Conservation (phyloP, 2,113 vertebrate species). For the Grus americana region DNA sequence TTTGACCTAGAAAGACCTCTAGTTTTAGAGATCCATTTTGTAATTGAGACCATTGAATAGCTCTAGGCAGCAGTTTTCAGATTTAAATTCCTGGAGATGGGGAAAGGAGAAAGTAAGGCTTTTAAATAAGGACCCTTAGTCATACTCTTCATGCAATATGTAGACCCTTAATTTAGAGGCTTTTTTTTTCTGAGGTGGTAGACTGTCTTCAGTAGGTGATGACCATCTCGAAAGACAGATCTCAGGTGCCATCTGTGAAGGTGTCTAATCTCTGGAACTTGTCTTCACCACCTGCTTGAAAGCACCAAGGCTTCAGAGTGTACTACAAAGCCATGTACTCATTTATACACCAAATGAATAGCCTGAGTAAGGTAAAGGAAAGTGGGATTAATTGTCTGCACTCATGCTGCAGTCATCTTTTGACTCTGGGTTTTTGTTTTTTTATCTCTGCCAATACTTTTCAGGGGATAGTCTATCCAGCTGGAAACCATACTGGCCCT, state of each 20-base stretch:
- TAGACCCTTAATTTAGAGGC: neutral
- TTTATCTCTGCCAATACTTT: neutral
- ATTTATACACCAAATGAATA: neutral
- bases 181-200: neutral
- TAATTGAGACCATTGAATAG: neutral
- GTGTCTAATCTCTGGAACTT: neutral
- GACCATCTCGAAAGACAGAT: neutral
- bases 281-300: neutral
- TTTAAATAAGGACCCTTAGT: neutral
- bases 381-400: neutral
- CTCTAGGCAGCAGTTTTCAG: neutral
- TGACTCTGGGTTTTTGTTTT: neutral
- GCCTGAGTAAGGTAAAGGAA: neutral
- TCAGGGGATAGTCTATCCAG: slow-evolving; percentile 63
- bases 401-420: neutral
- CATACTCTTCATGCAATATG: neutral
- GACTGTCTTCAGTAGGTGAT: neutral
- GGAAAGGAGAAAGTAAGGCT: neutral
- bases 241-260: neutral
- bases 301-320: neutral
- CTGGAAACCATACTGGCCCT: slow-evolving; percentile 18
- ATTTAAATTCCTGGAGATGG: neutral
- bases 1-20: neutral
- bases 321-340: neutral
- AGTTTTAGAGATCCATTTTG: neutral